A percentile compares a stretch with the other conserved stretches of the same genome.
These are phyloP conservation scores for Acomys russatus DNA, from an alignment of 2,797 vertebrate species.

Conservation along the genomic window DNA sequence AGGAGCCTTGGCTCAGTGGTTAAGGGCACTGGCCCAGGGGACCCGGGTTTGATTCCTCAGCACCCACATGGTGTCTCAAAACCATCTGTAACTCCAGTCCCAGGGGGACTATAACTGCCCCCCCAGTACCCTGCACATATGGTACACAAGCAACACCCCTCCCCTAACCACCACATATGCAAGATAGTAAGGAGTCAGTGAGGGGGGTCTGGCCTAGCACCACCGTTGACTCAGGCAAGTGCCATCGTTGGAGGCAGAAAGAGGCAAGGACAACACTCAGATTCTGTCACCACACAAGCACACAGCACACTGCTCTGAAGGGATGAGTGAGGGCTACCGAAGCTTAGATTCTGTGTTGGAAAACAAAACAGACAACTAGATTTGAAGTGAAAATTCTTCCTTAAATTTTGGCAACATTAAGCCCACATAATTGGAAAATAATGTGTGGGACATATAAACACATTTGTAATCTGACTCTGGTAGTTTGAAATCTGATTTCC, in stretches of 20 bases:
- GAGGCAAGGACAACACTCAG: neutral
- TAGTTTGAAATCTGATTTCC: constrained; percentile 69
- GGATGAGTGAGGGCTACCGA: neutral
- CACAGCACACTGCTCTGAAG: neutral
- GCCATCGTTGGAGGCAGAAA: neutral
- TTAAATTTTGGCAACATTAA: constrained; percentile 56
- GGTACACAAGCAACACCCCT: fast-evolving
- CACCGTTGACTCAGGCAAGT: neutral
- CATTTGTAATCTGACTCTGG: constrained; percentile 57
- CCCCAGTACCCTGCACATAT: too few relatives aligned
- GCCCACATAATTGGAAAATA: constrained; percentile 72
- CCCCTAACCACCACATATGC: neutral
- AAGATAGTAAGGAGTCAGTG: neutral
- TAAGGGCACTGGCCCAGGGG: neutral
- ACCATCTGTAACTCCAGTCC: neutral
- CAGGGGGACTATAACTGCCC: neutral
- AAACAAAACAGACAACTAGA: constrained; percentile 40
- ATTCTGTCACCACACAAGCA: neutral
- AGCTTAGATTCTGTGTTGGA: neutral
- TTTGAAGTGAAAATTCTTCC: constrained; percentile 51
- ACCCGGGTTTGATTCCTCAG: neutral
- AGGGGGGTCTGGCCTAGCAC: neutral
- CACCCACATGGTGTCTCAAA: neutral
- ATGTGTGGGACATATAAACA: constrained; percentile 64
- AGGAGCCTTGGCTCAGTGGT: neutral